These are phyloP conservation scores for Liasis olivaceus DNA, from an alignment of 2,797 vertebrate genomes.

Conservation along the genomic window DNA sequence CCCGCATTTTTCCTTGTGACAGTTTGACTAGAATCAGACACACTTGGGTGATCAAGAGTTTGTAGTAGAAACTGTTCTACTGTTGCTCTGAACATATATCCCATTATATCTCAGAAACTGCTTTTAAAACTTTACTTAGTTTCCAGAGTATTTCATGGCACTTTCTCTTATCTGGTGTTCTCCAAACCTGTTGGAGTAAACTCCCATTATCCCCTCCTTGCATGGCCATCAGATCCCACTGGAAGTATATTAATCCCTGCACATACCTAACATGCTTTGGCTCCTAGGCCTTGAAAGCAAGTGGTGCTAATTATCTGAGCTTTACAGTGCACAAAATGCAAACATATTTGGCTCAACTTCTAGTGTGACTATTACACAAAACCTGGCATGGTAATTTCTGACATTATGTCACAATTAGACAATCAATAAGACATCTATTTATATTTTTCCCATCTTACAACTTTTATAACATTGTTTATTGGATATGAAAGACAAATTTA, in stretches of 20 bases:
- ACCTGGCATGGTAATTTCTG: neutral
- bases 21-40: neutral
- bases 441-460: neutral
- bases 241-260: neutral
- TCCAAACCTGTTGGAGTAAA: neutral
- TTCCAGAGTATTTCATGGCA: neutral
- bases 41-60: neutral
- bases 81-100: neutral
- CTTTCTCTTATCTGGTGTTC: neutral
- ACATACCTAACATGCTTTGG: neutral
- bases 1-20: neutral
- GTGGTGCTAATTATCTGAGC: neutral
- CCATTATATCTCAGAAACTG: neutral
- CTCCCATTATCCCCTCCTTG: neutral
- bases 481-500: neutral
- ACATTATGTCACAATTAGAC: constrained; percentile 8
- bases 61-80: neutral
- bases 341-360: neutral
- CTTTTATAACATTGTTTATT: constrained; percentile 26
- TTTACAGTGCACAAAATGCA: constrained; percentile 15
- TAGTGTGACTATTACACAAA: neutral
- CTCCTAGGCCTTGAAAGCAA: neutral
- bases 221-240: neutral
- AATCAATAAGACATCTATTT: constrained; percentile 1
- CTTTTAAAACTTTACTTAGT: neutral